These are phyloP conservation scores for Erynnis tages DNA, from an alignment of 2,888 invertebrate genomes.

Conservation along the genomic window DNA sequence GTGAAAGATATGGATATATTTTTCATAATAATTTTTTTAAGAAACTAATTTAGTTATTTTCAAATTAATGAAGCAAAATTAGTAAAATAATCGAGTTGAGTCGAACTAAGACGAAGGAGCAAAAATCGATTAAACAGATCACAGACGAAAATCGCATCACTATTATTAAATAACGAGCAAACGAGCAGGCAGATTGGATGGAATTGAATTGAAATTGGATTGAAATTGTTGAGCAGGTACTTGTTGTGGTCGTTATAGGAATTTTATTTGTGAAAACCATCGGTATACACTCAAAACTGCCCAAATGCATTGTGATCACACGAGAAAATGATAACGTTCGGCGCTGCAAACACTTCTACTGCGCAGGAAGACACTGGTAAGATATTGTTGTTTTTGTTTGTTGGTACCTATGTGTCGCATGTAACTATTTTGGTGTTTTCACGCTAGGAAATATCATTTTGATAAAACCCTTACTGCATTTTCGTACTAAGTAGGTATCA, in stretches of 20 bases:
- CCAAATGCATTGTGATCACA: conserved; percentile 63
- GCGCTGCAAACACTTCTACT: conserved; percentile 64
- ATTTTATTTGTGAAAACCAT: conserved; percentile 54
- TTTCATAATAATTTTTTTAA: too few relatives aligned
- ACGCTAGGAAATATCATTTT: conserved; percentile 24
- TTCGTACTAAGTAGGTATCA: background rate
- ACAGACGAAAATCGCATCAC: conserved; percentile 27
- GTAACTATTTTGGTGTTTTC: conserved; percentile 32
- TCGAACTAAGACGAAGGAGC: too few relatives aligned
- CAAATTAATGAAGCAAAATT: too few relatives aligned
- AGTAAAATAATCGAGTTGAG: too few relatives aligned
- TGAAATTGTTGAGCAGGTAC: conserved; percentile 18
- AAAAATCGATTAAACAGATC: too few relatives aligned
- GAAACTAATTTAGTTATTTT: too few relatives aligned
- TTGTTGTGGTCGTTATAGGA: conserved; percentile 40
- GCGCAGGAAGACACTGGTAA: conserved; percentile 72
- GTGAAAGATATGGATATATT: too few relatives aligned
- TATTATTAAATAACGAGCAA: conserved; percentile 71
- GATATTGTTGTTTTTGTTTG: conserved; percentile 40
- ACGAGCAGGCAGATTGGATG: conserved; percentile 39
- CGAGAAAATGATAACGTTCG: conserved; percentile 75
- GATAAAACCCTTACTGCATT: background rate
- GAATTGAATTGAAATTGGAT: too few relatives aligned
- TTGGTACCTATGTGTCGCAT: conserved; percentile 35
- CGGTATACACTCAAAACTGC: conserved; percentile 52